phyloP scores from a whole-genome alignment of 1,140 invertebrate genomes.

The Drosophila navojoa region DNA sequence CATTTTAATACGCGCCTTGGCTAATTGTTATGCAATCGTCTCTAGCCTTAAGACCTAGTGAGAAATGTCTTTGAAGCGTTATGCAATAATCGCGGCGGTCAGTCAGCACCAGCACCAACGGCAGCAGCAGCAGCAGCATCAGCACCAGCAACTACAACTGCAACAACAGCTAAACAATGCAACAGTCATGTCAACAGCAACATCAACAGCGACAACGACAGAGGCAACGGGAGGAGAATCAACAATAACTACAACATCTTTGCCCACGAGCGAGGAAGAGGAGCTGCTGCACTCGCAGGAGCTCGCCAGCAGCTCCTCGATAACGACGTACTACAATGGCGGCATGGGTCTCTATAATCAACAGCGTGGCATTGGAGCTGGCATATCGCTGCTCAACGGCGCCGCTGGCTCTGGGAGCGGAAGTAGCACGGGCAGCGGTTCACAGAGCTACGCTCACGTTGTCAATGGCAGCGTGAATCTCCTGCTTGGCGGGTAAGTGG shows the following conservation, averaged over 20 bases:
- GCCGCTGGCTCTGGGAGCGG: constrained; percentile 48
- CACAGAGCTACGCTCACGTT: constrained; percentile 75
- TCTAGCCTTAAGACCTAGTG: constrained; percentile 44
- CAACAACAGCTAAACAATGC: constrained; percentile 23
- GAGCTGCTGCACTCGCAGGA: constrained; percentile 47
- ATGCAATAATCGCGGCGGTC: constrained; percentile 77
- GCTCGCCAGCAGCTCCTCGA: constrained; percentile 48
- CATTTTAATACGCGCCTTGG: constrained; percentile 37
- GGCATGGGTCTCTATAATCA: constrained; percentile 80
- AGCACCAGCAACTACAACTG: constrained; percentile 52
- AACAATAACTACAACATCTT: constrained; percentile 31
- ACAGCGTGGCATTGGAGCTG: constrained; percentile 54
- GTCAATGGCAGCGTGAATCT: constrained; percentile 87
- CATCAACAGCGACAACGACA: constrained; percentile 35
- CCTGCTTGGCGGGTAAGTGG: constrained; percentile 86
- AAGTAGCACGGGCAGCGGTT: constrained; percentile 43
- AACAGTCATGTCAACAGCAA: constrained; percentile 50
- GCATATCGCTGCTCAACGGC: constrained; percentile 44
- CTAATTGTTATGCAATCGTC: constrained; percentile 74
- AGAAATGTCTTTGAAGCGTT: constrained; percentile 78
- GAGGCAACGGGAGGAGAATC: constrained; percentile 7
- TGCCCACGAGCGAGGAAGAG: constrained; percentile 44
- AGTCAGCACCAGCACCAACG: constrained; percentile 56
- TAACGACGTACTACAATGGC: constrained; percentile 71
- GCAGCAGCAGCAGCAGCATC: constrained; percentile 57